Evolutionary conservation across 2,113 vertebrate genomes (phyloP).

Genomic region (Proterorhinus semilunaris): DNA sequence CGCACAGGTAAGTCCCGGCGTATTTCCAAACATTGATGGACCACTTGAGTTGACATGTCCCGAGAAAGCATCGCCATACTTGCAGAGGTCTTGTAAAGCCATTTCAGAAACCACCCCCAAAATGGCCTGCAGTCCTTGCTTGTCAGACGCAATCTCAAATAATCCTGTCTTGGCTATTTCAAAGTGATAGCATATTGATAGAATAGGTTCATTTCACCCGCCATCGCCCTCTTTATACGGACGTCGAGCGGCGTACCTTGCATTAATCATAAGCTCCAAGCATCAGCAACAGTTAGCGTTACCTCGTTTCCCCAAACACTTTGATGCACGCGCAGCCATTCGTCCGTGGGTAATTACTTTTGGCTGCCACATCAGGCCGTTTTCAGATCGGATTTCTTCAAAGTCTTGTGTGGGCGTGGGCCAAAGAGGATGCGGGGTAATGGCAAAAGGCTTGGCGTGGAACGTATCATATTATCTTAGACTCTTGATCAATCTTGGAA

Average conservation of each 20-base stretch:
- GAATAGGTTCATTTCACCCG: neutral
- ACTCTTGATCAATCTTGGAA: conserved; percentile 37
- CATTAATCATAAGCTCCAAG: conserved; percentile 25
- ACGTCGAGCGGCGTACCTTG: neutral
- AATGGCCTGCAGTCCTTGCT: neutral
- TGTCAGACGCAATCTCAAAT: neutral
- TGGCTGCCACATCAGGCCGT: conserved; percentile 55
- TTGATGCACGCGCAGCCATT: conserved; percentile 42
- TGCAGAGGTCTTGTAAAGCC: conserved; percentile 79
- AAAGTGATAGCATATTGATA: neutral
- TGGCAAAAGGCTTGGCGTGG: conserved; percentile 27
- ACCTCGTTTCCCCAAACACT: conserved; percentile 34
- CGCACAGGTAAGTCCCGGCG: conserved; percentile 4
- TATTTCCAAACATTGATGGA: conserved; percentile 22
- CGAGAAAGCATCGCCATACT: conserved; percentile 43
- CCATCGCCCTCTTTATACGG: conserved; percentile 44
- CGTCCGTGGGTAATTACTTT: conserved; percentile 57
- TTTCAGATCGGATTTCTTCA: conserved; percentile 61
- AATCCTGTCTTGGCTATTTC: neutral
- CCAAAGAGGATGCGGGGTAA: conserved; percentile 36
- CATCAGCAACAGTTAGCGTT: conserved; percentile 23
- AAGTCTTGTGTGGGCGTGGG: conserved; percentile 41
- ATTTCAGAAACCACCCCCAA: conserved; percentile 48
- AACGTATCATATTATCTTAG: conserved; percentile 37
- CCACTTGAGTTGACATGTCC: conserved; percentile 13